phyloP scores from a whole-genome alignment of 2,113 vertebrate genomes.

The Spheniscus mendiculus region DNA sequence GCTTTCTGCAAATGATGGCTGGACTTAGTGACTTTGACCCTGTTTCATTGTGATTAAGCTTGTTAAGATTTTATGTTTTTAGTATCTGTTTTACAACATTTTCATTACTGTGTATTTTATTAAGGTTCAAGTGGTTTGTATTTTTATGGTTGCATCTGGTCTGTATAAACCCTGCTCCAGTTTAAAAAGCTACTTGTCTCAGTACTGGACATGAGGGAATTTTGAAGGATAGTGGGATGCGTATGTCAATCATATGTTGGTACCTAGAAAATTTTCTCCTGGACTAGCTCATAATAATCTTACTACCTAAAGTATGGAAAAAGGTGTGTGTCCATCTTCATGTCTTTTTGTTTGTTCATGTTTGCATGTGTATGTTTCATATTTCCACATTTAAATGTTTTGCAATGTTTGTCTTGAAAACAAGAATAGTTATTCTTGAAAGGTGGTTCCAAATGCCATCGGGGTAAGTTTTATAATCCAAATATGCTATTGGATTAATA shows the following conservation, averaged over 20 bases:
- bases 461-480: neutral
- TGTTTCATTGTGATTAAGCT: conserved; percentile 55
- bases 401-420: neutral
- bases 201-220: neutral
- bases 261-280: neutral
- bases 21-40: conserved; percentile 35
- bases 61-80: conserved; percentile 61
- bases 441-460: neutral
- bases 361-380: neutral
- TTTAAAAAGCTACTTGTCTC: conserved; percentile 40
- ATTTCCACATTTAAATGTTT: neutral
- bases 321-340: neutral
- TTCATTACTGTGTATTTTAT: conserved; percentile 65
- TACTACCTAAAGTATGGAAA: neutral
- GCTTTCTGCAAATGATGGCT: neutral
- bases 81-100: conserved; percentile 63
- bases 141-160: conserved; percentile 65
- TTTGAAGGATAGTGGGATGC: neutral
- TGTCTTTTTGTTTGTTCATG: neutral
- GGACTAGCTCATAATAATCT: neutral
- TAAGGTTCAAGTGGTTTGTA: conserved; percentile 62
- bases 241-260: neutral
- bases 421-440: neutral
- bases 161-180: conserved; percentile 28
- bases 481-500: neutral